A percentile compares a stretch with the other conserved stretches of the same genome.
These are phyloP conservation scores for Nycteola revayana DNA, from an alignment of 2,888 invertebrate genomes.

Conservation along the genomic window DNA sequence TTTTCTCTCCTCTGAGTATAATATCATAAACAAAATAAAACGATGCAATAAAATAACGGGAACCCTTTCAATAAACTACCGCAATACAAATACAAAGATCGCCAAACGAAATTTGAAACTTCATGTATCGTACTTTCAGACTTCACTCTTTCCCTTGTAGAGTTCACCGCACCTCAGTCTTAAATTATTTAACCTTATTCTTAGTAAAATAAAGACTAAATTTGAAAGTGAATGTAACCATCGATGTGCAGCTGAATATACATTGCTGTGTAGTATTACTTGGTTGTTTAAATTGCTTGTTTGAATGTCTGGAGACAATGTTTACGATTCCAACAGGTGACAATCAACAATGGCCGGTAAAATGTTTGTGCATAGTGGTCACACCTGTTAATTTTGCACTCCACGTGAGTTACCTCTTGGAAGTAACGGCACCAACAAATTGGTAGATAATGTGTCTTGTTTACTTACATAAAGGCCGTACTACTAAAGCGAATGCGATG, in stretches of 20 bases:
- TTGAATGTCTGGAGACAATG: constrained; percentile 57
- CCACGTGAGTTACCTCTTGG: too few relatives aligned
- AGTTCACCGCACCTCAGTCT: background rate
- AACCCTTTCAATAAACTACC: constrained; percentile 4
- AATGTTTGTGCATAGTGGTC: constrained; percentile 23
- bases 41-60: constrained; percentile 1
- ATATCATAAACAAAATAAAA: background rate
- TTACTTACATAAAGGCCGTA: too few relatives aligned
- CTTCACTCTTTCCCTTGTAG: background rate
- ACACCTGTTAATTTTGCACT: constrained; percentile 16
- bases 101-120: constrained; percentile 30
- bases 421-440: too few relatives aligned
- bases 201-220: background rate
- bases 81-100: constrained; percentile 7
- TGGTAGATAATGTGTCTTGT: too few relatives aligned
- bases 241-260: background rate
- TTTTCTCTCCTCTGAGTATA: background rate
- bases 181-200: background rate
- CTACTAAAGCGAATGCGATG: too few relatives aligned
- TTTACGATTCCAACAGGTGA: constrained; percentile 62
- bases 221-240: background rate
- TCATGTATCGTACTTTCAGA: constrained; percentile 9
- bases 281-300: constrained; percentile 52
- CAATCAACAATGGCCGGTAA: constrained; percentile 49
- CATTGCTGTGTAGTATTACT: constrained; percentile 30